Conservation (phyloP, 1,140 invertebrate genomes). For the Brachionus asplanchnoidis region DNA sequence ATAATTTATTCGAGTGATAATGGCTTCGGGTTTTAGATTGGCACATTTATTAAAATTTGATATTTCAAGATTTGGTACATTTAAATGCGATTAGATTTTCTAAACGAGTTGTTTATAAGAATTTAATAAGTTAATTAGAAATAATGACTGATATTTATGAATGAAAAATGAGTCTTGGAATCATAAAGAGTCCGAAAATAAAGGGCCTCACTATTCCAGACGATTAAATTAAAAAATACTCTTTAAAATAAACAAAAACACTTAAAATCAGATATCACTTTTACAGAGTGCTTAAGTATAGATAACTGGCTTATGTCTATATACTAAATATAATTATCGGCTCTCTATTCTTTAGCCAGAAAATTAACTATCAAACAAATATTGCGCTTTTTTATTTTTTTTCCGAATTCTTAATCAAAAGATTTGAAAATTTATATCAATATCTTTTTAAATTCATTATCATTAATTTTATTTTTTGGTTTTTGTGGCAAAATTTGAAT, state of each 20-base stretch:
- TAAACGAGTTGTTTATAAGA: conserved; percentile 15
- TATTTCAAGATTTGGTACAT: conserved; percentile 29
- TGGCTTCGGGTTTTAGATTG: background rate
- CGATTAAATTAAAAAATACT: conserved; percentile 14
- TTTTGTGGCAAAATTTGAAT: too few species aligned
- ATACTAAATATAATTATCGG: background rate
- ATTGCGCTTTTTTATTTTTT: background rate
- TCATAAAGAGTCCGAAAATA: background rate
- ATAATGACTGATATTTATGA: conserved; percentile 1
- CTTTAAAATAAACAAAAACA: background rate
- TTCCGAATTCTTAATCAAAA: background rate
- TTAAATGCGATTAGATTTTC: conserved; percentile 16
- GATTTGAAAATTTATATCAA: background rate
- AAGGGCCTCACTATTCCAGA: background rate
- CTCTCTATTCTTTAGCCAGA: background rate
- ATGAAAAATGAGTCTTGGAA: conserved; percentile 26
- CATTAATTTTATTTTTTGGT: too few species aligned
- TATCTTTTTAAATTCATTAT: too few species aligned
- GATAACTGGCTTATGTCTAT: conserved; percentile 22
- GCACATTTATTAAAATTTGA: conserved; percentile 23
- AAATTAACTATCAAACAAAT: background rate
- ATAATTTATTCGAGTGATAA: background rate
- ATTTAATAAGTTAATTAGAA: conserved; percentile 37
- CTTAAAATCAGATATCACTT: background rate
- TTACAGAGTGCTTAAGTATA: background rate